Percentiles rank a stretch among this genome's conserved stretches.
phyloP scores from a whole-genome alignment of 2,888 invertebrate species.

The Enchytraeus crypticus region DNA sequence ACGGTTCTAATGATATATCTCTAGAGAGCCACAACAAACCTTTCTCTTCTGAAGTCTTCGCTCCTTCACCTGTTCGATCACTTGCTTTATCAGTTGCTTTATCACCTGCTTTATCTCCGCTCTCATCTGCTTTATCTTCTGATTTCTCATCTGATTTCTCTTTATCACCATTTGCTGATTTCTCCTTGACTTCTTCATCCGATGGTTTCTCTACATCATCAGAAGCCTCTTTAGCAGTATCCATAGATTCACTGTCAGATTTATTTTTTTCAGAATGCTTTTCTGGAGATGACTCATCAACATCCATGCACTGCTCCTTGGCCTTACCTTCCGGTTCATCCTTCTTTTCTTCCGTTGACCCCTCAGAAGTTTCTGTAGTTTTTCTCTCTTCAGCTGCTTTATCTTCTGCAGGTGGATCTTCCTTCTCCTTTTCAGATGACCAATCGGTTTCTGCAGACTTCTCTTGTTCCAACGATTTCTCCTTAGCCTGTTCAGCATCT shows the following conservation, averaged over 20 bases:
- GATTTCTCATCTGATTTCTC: no score
- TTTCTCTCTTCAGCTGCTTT: conserved; percentile 5
- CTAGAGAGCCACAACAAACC: no score
- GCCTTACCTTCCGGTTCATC: conserved; percentile 1
- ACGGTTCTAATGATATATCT: no score
- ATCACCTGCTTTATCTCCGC: no score
- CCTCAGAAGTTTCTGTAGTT: background rate
- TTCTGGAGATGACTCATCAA: background rate
- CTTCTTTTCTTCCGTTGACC: background rate
- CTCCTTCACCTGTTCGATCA: no score
- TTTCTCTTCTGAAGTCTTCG: no score
- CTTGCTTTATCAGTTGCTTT: no score
- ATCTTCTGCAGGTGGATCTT: background rate
- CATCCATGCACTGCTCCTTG: background rate
- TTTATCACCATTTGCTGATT: background rate
- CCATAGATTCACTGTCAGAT: background rate
- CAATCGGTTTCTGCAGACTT: background rate
- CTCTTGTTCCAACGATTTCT: background rate
- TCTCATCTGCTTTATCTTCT: no score
- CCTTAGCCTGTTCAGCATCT: conserved; percentile 1
- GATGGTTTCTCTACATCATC: background rate
- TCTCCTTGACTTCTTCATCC: conserved; percentile 1
- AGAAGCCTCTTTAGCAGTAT: background rate
- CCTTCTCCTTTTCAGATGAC: background rate
- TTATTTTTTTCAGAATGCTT: background rate